A percentile compares a stretch with the other conserved stretches of the same genome.
These are phyloP conservation scores for Pao palembangensis DNA, from an alignment of 2,113 vertebrate species.

Conservation along the genomic window DNA sequence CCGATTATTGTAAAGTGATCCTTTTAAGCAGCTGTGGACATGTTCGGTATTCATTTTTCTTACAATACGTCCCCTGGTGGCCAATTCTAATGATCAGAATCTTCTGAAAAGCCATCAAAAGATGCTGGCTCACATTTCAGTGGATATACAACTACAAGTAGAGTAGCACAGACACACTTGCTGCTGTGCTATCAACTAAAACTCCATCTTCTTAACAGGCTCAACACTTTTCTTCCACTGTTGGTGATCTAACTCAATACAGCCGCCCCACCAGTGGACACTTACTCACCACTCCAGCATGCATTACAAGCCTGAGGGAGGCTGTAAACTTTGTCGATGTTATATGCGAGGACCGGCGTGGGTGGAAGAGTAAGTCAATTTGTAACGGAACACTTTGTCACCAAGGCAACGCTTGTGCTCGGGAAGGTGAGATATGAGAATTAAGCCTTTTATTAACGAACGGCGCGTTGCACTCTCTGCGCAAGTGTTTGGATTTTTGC, in stretches of 20 bases:
- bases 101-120: too few relatives aligned
- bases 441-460: constrained; percentile 21
- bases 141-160: too few relatives aligned
- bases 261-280: constrained; percentile 13
- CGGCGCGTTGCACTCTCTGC: constrained; percentile 10
- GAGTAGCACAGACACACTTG: too few relatives aligned
- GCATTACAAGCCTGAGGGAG: constrained; percentile 19
- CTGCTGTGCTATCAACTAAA: too few relatives aligned
- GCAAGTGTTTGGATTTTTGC: constrained; percentile 46
- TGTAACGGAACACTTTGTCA: constrained; percentile 36
- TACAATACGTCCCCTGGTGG: too few relatives aligned
- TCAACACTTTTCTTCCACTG: not conserved
- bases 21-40: too few relatives aligned
- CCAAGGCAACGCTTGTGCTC: constrained; percentile 11
- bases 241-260: constrained; percentile 16
- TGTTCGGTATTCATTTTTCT: too few relatives aligned
- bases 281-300: constrained; percentile 7
- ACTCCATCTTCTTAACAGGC: too few relatives aligned
- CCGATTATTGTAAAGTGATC: too few relatives aligned
- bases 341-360: constrained; percentile 18
- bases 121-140: too few relatives aligned
- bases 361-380: constrained; percentile 14
- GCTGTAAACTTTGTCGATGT: constrained; percentile 26
- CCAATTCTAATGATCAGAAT: too few relatives aligned
- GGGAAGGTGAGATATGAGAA: constrained; percentile 12